Conservation (phyloP, 2,113 vertebrate genomes). For the Semicossyphus pulcher region DNA sequence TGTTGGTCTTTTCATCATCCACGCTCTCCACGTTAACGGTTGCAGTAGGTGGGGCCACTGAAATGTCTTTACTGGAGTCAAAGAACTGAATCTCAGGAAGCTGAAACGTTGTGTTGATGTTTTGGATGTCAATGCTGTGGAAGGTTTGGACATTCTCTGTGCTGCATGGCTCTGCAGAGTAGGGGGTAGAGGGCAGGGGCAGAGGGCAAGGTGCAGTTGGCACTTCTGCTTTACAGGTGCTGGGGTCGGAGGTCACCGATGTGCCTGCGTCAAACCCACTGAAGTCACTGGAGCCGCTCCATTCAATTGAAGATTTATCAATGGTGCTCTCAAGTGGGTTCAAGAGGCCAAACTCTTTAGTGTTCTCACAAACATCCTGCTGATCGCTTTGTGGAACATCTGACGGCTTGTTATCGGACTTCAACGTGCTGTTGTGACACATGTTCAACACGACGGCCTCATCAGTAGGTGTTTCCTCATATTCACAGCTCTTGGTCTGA, state of each 20-base stretch:
- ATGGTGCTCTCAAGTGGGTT: conserved; percentile 75
- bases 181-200: conserved; percentile 66
- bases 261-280: conserved; percentile 58
- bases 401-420: conserved; percentile 60
- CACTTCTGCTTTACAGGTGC: conserved; percentile 72
- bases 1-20: conserved; percentile 74
- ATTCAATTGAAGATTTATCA: conserved; percentile 69
- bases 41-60: conserved; percentile 45
- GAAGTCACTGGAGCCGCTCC: conserved; percentile 79
- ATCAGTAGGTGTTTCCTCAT: conserved; percentile 86
- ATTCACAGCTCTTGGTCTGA: conserved; percentile 83
- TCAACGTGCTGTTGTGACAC: conserved; percentile 83
- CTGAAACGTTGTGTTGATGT: conserved; percentile 86
- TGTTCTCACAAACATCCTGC: conserved; percentile 51
- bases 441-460: conserved; percentile 88
- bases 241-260: conserved; percentile 64
- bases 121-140: conserved; percentile 84
- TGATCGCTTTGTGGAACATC: conserved; percentile 36
- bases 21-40: conserved; percentile 40
- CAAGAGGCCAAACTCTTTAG: conserved; percentile 65
- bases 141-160: conserved; percentile 73
- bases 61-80: conserved; percentile 78
- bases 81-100: conserved; percentile 86
- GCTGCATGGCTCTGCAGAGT: conserved; percentile 43
- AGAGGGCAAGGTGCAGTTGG: conserved; percentile 57